These are phyloP conservation scores for Agraylea sexmaculata DNA, from an alignment of 1,140 invertebrate species.

Conservation along the genomic window DNA sequence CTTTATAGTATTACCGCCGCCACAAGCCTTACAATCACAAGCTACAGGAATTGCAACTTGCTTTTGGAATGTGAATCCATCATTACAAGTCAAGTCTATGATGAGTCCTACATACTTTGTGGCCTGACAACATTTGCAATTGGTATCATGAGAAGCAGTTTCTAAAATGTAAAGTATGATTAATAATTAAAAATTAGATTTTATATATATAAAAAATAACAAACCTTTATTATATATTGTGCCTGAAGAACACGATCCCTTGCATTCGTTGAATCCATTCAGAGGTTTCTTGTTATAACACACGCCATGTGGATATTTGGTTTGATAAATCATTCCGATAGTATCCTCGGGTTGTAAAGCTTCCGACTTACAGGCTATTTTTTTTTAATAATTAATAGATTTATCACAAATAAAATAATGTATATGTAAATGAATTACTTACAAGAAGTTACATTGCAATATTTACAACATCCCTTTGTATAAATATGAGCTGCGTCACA, in stretches of 20 bases:
- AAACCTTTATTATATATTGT: constrained; percentile 51
- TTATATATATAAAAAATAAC: constrained; percentile 13
- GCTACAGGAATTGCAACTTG: constrained; percentile 36
- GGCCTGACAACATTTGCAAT: constrained; percentile 50
- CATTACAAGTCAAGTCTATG: constrained; percentile 41
- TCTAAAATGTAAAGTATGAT: constrained; percentile 28
- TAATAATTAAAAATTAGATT: constrained; percentile 6
- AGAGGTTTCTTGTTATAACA: constrained; percentile 50
- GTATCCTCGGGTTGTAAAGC: constrained; percentile 40
- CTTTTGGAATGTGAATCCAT: constrained; percentile 37
- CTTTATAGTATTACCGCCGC: constrained; percentile 14
- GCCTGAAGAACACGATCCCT: constrained; percentile 51
- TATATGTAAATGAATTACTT: constrained; percentile 20
- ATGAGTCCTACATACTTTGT: constrained; percentile 30
- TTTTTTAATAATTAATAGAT: constrained; percentile 1
- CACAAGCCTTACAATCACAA: constrained; percentile 44
- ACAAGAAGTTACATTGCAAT: constrained; percentile 45
- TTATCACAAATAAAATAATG: not conserved
- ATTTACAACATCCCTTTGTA: constrained; percentile 51
- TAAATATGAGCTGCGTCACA: constrained; percentile 45
- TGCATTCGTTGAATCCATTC: constrained; percentile 49
- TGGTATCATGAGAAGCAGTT: constrained; percentile 36
- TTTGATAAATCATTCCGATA: constrained; percentile 40
- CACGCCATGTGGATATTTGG: constrained; percentile 35
- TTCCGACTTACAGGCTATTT: constrained; percentile 41